phyloP scores from a whole-genome alignment of 2,888 invertebrate genomes.

The Microctonus brassicae region DNA sequence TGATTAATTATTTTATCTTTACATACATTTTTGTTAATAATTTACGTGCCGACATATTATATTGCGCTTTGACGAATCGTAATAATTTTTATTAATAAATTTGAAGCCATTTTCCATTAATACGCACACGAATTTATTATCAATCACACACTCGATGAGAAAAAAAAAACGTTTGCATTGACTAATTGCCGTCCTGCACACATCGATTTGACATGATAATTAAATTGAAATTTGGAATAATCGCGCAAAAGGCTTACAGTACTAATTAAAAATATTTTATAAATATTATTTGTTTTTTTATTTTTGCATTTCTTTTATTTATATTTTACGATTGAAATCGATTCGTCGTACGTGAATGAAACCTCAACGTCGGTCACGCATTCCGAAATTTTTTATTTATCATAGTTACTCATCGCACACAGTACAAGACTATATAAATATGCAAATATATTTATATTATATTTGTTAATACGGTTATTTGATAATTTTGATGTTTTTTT shows the following conservation, averaged over 20 bases:
- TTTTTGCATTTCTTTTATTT: background rate
- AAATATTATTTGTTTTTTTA: conserved; percentile 15
- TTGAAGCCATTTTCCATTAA: too few species aligned
- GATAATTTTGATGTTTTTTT: conserved; percentile 32
- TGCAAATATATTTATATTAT: background rate
- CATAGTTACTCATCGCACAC: conserved; percentile 15
- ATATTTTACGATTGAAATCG: conserved; percentile 22
- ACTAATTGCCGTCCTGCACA: conserved; percentile 62
- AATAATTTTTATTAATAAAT: background rate
- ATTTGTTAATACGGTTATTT: background rate
- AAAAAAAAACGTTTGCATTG: conserved; percentile 43
- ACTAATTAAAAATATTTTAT: background rate
- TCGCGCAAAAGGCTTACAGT: conserved; percentile 16
- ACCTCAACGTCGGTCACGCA: conserved; percentile 20
- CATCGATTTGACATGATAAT: conserved; percentile 56
- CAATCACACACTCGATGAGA: background rate
- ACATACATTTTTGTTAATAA: conserved; percentile 21
- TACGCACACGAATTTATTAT: too few species aligned
- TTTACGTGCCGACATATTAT: background rate
- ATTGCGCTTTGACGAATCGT: background rate
- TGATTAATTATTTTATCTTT: conserved; percentile 26
- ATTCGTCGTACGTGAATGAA: conserved; percentile 23
- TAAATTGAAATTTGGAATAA: background rate
- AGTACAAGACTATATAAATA: conserved; percentile 40
- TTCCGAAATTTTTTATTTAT: conserved; percentile 30